Base-by-base conservation (phyloP, 2,797 vertebrate species). In the Schizopygopsis pylzovi region DNA sequence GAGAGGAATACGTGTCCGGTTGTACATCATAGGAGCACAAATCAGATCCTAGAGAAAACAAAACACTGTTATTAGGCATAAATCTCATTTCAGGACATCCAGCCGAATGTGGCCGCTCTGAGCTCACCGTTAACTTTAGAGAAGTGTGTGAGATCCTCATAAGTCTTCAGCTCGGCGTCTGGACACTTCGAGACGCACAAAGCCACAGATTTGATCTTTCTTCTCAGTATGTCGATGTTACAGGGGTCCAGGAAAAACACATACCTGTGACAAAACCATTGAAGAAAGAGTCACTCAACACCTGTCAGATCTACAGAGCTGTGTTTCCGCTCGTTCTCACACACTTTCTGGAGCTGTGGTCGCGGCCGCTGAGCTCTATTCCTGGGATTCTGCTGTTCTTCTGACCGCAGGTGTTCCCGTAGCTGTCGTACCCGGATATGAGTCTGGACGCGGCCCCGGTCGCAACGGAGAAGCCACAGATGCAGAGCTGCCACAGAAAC, bases 211-310 rank as follows among this genome's bases (percentile, higher is more conserved):
- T 95, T 97, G 89, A 99, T 96, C 93, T 93, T 99, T 93, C 96
- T 94, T 79, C 96, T 94, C 80, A 97, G 90, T 56, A 98, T 9
- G 92, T 99, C 98, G 82, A 99, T 93, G 86, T 98, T 98, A 93
- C 98, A 99, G 41, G 98, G 98, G 77, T 99, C 97, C 90, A 99
- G 93, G 92, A 99, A 99, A 94, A 99, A 99, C 15, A 99, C 97
- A 92, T 95, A 99, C 93, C 98, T 99, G 92, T 73, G 9, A 67
- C 33, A 56, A 6, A 59, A 45, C 8, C 41, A 67, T 47, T 22
- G 12, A 28, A 37, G 20, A 43, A 4, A 20, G 8, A 0, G n/a
- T 82, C 49, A 25, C 16, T 61, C 18, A 25, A 16, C 43, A 16
- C 10, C 12, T 49, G 72, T 15, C 4, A 28, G 18, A 16, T 15